Conservation (phyloP, 2,888 invertebrate species). For the Cyrtodaria siliqua region DNA sequence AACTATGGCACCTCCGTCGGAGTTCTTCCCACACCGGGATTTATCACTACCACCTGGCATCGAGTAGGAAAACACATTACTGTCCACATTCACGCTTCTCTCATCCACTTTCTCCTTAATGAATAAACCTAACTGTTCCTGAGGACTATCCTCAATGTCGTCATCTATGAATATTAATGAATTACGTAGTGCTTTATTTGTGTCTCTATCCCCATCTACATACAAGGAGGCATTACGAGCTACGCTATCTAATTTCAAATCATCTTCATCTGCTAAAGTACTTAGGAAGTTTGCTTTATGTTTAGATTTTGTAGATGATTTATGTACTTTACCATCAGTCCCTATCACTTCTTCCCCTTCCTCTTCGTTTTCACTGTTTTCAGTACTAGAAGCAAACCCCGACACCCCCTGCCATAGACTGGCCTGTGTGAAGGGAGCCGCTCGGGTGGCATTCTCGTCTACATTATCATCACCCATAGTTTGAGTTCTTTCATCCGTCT, state of each 20-base stretch:
- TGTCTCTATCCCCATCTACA: conserved; percentile 73
- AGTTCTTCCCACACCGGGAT: conserved; percentile 31
- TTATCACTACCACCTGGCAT: conserved; percentile 36
- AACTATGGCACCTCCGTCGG: conserved; percentile 46
- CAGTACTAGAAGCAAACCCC: conserved; percentile 97
- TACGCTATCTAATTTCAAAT: conserved; percentile 76
- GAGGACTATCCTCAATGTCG: conserved; percentile 72
- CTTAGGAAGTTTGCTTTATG: conserved; percentile 67
- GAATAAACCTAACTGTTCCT: conserved; percentile 57
- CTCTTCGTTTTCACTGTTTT: conserved; percentile 85
- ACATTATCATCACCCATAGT: conserved; percentile 79
- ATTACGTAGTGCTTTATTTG: conserved; percentile 70
- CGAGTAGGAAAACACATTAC: conserved; percentile 53
- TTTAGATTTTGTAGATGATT: conserved; percentile 70
- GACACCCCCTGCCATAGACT: conserved; percentile 96
- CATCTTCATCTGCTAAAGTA: conserved; percentile 80
- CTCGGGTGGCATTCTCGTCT: conserved; percentile 84
- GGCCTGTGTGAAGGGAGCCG: conserved; percentile 91
- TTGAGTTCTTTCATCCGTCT: conserved; percentile 81
- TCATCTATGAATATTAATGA: conserved; percentile 79
- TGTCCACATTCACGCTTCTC: conserved; percentile 54
- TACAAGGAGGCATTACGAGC: conserved; percentile 74
- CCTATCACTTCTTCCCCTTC: conserved; percentile 71
- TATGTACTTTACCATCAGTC: conserved; percentile 70
- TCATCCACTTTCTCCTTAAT: conserved; percentile 64